Evolutionary conservation across 2,888 invertebrate species (phyloP), one percentile per base, ranked within the genome.

Genomic region (Pegoplata infirma): DNA sequence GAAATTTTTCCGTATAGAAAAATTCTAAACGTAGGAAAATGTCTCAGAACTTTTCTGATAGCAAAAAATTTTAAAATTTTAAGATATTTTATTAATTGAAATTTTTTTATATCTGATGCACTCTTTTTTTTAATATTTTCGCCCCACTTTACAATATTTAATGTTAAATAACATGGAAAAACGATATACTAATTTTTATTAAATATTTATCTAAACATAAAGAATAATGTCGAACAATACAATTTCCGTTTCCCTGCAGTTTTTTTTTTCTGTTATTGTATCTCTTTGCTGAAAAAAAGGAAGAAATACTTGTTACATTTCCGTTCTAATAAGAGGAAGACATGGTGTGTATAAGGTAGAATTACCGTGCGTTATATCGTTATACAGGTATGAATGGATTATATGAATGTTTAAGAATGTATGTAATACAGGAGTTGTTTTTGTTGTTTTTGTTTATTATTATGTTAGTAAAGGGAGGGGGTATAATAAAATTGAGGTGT

Each of bases 261-360:
- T 8, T 17, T 49, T 68, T 36, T 56, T 23, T 56, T 17, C 14
- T 32, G 14, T 7, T 19, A 32, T 47, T 17, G 28, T n/a, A n/a
- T 46, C 25, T 53, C 21, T 67, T 46, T 12, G n/a, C n/a, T 12
- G 12, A 23, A 23, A 19, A 17, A 44, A 76, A 49, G 63, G 47
- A 64, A 64, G 49, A 66, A 40, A 44, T 66, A 46, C 66, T 66
- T 59, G 66, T 73, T 73, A 64, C 36, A 69, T 76, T 76, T 76
- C 76, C 63, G 69, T 51, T 69, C 51, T 51, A 64, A 69, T 46
- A 51, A 53, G 53, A 67, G 51, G 56, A 58, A 63, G 8, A 25
- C 8, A 12, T 51, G 28, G 23, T 49, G 25, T 58, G 32, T 47
- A 14, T 68, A 47, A 49, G n/a, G n/a, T n/a, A 49, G 32, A 63